Conservation (phyloP, 2,113 vertebrate species). For the Leucopsar rothschildi region DNA sequence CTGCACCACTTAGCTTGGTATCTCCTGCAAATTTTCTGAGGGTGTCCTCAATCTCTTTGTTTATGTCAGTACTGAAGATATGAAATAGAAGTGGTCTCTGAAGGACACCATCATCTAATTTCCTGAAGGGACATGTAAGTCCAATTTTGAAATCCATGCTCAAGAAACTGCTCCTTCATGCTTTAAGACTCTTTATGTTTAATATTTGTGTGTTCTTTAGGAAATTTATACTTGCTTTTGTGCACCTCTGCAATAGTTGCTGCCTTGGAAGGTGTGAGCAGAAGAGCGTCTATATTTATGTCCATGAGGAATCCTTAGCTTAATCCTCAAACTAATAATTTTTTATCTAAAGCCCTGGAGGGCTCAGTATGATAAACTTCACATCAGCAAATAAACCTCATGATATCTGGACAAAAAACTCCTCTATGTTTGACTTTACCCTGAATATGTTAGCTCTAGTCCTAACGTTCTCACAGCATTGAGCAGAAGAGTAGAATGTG, state of each 20-base stretch:
- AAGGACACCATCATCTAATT: background rate
- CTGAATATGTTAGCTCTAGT: background rate
- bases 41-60: background rate
- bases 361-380: background rate
- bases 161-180: background rate
- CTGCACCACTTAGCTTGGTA: background rate
- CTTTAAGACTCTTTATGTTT: background rate
- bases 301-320: background rate
- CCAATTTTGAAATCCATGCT: accelerated
- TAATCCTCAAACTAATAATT: background rate
- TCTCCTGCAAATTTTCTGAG: background rate
- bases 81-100: background rate
- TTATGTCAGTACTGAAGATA: background rate
- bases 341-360: background rate
- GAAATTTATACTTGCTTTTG: background rate
- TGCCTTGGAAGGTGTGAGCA: background rate
- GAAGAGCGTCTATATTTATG: background rate
- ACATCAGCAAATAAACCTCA: background rate
- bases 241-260: background rate
- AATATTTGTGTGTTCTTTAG: background rate
- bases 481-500: background rate
- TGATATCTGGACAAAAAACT: background rate
- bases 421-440: background rate
- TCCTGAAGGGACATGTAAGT: background rate
- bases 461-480: background rate